Evolutionary conservation across 2,888 invertebrate genomes (phyloP).

Genomic region (Noctua comes): DNA sequence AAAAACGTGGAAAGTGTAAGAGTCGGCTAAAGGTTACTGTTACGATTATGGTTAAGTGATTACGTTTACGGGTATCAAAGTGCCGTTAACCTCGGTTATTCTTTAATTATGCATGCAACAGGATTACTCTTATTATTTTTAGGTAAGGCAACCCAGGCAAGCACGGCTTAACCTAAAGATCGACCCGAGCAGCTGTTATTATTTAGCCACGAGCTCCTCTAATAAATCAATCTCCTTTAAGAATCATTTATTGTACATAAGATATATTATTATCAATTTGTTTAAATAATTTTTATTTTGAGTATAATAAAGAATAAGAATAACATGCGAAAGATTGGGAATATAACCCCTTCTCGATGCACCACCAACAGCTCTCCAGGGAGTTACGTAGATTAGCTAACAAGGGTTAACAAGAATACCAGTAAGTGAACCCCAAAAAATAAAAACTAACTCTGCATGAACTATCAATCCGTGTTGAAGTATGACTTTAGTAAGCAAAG

Average conservation of each 20-base stretch:
- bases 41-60: conserved; percentile 38
- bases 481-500: conserved; percentile 15
- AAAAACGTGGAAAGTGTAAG: conserved; percentile 21
- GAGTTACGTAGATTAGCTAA: no score
- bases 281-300: no score
- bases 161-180: no score
- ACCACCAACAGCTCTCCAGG: not conserved
- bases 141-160: no score
- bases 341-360: not conserved
- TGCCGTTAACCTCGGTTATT: conserved; percentile 6
- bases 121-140: not conserved
- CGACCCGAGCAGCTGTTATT: no score
- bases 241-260: no score
- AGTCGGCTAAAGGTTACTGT: conserved; percentile 32
- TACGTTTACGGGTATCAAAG: conserved; percentile 37
- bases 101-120: conserved; percentile 7
- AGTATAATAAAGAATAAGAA: no score
- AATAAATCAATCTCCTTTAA: no score
- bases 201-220: no score
- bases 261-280: no score
- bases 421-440: not conserved
- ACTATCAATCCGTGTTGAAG: conserved; percentile 2
- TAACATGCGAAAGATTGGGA: not conserved
- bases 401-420: not conserved
- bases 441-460: not conserved